Conservation (phyloP, 2,888 invertebrate genomes). For the Ormyrus nitidulus region DNA sequence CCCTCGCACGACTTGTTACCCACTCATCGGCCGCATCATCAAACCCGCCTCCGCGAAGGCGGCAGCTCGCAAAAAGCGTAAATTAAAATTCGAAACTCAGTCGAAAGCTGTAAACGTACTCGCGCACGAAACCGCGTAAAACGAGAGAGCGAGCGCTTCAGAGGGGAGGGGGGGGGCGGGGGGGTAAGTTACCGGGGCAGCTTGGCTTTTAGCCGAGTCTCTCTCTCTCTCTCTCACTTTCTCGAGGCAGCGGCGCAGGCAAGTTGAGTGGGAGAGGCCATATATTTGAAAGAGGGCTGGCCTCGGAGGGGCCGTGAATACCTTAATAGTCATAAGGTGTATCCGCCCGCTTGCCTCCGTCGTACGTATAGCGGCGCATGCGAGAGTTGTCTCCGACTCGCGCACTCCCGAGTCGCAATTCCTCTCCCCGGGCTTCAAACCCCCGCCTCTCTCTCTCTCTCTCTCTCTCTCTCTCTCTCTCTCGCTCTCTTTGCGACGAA, state of each 20-base stretch:
- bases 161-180: not conserved
- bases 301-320: slow-evolving; percentile 73
- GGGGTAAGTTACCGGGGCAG: slow-evolving; percentile 24
- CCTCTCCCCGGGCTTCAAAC: no score
- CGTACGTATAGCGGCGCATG: not conserved
- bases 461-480: not conserved
- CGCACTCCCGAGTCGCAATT: not conserved
- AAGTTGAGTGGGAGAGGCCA: slow-evolving; percentile 29
- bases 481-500: no score
- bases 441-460: not conserved
- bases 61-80: not conserved
- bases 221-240: not conserved
- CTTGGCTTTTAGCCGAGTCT: slow-evolving; percentile 35
- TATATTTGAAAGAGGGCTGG: slow-evolving; percentile 71
- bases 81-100: slow-evolving; percentile 7
- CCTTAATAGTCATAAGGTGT: slow-evolving; percentile 72
- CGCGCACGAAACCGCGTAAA: slow-evolving; percentile 22
- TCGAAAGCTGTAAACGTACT: not conserved
- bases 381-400: not conserved
- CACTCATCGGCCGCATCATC: no score
- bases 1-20: no score
- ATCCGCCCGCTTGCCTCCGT: slow-evolving; percentile 55
- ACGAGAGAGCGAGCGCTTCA: not conserved
- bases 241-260: not conserved
- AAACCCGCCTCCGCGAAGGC: no score